Conservation (phyloP, 2,113 vertebrate species). For the Brienomyrus longianalis region DNA sequence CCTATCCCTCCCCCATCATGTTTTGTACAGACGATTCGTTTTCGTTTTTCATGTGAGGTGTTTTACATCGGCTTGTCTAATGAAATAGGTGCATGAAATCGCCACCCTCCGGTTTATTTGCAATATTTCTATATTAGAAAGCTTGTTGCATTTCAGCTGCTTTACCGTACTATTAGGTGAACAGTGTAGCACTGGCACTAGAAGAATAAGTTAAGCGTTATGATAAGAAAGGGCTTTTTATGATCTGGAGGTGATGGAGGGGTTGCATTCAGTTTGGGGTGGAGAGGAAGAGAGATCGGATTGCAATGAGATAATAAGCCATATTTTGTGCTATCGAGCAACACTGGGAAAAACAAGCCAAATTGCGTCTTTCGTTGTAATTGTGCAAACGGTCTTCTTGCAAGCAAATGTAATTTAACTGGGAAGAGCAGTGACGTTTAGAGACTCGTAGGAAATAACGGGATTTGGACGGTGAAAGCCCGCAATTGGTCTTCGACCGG, state of each 20-base stretch:
- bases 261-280: conserved; percentile 6
- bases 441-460: not conserved
- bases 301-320: not conserved
- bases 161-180: not conserved
- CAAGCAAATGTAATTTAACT: not conserved
- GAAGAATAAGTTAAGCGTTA: not conserved
- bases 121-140: not conserved
- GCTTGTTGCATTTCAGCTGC: not conserved
- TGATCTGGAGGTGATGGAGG: not conserved
- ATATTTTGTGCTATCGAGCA: not conserved
- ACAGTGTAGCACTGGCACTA: not conserved
- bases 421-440: not conserved
- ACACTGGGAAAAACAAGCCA: not conserved
- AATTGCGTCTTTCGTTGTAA: not conserved
- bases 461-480: conserved; percentile 11
- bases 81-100: not conserved
- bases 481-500: not conserved
- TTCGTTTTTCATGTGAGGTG: not conserved
- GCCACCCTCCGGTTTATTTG: not conserved
- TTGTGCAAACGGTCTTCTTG: not conserved
- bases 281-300: conserved; percentile 3
- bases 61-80: not conserved
- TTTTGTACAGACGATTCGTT: not conserved
- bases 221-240: not conserved
- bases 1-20: not conserved